Evolutionary conservation across 1,140 invertebrate species (phyloP).

Genomic region (Caenorhabditis latens): DNA sequence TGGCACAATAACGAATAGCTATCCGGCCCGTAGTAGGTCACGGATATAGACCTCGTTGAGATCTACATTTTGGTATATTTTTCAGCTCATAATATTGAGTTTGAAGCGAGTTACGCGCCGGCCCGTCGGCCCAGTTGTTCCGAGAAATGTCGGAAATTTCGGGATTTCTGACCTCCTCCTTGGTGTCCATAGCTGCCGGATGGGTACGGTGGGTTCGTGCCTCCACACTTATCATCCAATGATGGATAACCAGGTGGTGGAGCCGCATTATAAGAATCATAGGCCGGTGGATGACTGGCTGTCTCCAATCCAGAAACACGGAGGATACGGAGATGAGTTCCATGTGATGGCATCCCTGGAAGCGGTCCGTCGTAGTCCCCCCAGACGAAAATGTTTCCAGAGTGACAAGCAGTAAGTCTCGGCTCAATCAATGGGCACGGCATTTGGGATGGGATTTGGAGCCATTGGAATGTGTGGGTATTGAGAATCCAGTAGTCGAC

Average conservation of each 20-base stretch:
- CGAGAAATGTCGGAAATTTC: too few species aligned
- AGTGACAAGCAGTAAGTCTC: slow-evolving; percentile 74
- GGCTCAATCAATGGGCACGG: slow-evolving; percentile 77
- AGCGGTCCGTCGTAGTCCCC: slow-evolving; percentile 77
- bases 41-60: too few species aligned
- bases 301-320: slow-evolving; percentile 60
- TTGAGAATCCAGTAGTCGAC: slow-evolving; percentile 77
- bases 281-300: slow-evolving; percentile 57
- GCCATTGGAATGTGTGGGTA: slow-evolving; percentile 70
- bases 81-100: too few species aligned
- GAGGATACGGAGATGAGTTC: slow-evolving; percentile 77
- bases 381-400: slow-evolving; percentile 77
- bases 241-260: slow-evolving; percentile 23
- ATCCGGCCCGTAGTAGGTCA: too few species aligned
- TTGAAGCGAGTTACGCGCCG: too few species aligned
- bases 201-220: slow-evolving; percentile 21
- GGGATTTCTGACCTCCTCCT: too few species aligned
- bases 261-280: slow-evolving; percentile 59
- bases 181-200: neutral
- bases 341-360: slow-evolving; percentile 75
- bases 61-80: too few species aligned
- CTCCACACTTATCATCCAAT: neutral
- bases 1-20: too few species aligned
- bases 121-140: too few species aligned
- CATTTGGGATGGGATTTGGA: slow-evolving; percentile 76